phyloP scores from a whole-genome alignment of 2,797 vertebrate species.

The Mormyrus hasselquistii region DNA sequence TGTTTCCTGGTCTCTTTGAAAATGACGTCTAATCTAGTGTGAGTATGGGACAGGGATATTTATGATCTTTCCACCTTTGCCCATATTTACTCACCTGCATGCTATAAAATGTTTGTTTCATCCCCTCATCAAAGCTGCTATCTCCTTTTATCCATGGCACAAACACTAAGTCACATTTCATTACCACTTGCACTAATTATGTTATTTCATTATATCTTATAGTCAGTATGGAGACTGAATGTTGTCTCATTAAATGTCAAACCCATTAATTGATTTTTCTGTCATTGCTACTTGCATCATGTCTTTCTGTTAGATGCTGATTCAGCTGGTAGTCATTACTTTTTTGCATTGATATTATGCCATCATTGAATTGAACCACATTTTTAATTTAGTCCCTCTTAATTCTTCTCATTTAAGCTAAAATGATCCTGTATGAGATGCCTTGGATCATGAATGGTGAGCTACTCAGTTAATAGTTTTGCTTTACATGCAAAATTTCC shows the following conservation, averaged over 20 bases:
- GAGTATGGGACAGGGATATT: background rate
- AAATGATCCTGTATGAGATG: conserved; percentile 97
- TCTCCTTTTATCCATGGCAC: background rate
- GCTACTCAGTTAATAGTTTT: conserved; percentile 31
- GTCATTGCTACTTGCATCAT: background rate
- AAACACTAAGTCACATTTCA: background rate
- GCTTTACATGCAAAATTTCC: background rate
- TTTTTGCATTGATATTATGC: background rate
- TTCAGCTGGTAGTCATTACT: background rate
- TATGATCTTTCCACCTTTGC: background rate
- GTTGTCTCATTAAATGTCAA: background rate
- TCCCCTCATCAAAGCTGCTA: background rate
- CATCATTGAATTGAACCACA: background rate
- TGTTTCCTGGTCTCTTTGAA: background rate
- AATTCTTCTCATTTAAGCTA: conserved; percentile 67
- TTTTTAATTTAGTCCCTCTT: background rate
- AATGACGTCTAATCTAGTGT: background rate
- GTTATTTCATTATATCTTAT: background rate
- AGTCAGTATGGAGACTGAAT: background rate
- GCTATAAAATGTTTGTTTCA: background rate
- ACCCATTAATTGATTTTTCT: background rate
- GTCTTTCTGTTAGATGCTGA: background rate
- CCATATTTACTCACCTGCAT: background rate
- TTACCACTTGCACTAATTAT: background rate
- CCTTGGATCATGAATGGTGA: conserved; percentile 99